Evolutionary conservation across 35 echinoderm and acorn worm genomes (phyloP).

Genomic region (Ophioderma brevispina): DNA sequence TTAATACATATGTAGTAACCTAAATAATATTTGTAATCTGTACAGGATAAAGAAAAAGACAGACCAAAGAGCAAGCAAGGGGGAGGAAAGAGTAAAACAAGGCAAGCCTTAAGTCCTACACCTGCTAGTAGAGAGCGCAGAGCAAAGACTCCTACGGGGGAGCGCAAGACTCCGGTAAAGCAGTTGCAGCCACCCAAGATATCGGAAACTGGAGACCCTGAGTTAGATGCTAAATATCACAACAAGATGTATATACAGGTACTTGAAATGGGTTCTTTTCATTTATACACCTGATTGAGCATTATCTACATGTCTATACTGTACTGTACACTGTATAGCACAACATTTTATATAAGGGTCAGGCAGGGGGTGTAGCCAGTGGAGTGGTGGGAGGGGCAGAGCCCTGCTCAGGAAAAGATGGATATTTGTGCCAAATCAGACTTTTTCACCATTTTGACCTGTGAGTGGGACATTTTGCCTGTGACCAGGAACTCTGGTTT

Average conservation of each 20-base stretch:
- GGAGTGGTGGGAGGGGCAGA: no score
- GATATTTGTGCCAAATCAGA: no score
- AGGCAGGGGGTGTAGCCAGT: no score
- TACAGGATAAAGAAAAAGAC: constrained; percentile 85
- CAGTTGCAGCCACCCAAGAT: constrained; percentile 18
- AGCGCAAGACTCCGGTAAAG: constrained; percentile 20
- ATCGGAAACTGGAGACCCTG: constrained; percentile 90
- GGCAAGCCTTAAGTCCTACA: constrained; percentile 47
- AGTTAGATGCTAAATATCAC: constrained; percentile 90
- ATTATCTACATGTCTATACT: no score
- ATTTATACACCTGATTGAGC: no score
- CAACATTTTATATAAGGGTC: no score
- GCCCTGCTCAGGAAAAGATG: no score
- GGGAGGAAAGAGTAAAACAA: constrained; percentile 52
- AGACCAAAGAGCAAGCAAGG: constrained; percentile 94
- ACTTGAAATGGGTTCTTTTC: not conserved
- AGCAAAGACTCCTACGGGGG: constrained; percentile 67
- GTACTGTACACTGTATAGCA: no score
- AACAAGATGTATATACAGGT: constrained; percentile 98
- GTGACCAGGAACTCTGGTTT: no score
- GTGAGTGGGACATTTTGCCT: no score
- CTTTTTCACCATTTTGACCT: no score
- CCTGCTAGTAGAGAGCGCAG: constrained; percentile 41
- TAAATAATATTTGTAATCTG: not conserved
- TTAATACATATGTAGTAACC: not conserved